Evolutionary conservation across 2,113 vertebrate genomes (phyloP), one percentile per base, ranked within the genome.

Genomic region (Gymnarchus niloticus): DNA sequence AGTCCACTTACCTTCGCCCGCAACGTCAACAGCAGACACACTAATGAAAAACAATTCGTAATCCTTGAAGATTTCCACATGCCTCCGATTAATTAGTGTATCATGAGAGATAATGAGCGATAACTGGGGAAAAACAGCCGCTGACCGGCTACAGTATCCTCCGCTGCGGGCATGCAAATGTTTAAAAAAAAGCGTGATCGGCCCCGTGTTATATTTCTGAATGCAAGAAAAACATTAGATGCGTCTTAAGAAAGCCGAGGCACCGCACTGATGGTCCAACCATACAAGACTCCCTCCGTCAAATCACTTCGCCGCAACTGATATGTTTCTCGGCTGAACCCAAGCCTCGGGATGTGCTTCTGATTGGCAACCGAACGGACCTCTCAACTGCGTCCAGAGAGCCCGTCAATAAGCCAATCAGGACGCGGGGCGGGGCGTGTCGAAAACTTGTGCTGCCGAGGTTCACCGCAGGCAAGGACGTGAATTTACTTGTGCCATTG

Each of bases 1-100:
- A 86, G 77, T 41, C 61, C 44, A 81, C 92, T 94, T 92, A 95
- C 95, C 94, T 94, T 84, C 86, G 93, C 91, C 93, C 94, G 95
- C 89, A 93, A 90, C 93, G 93, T 91, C 89, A 95, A 90, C 90
- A 95, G 92, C 91, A 94, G 92, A 88, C 92, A 94, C 92, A 92
- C 91, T 88, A 90, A 88, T 88, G 89, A 90, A 90, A 94, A 89
- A 92, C 92, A 87, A 90, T 90, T 92, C 90, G 90, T 94, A 93
- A 93, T 94, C 94, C 94, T 88, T 90, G 90, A 90, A 91, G 91
- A 92, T 90, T 92, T 93, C 95, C 95, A 93, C 95, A 95, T 95
- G 94, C 93, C 94, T 93, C 92, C 90, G 93, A 90, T 93, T 91
- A 93, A 92, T 93, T 90, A 93, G 91, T 91, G 92, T 90, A 87